Conservation (phyloP, 2,797 vertebrate genomes). For the Pseudochirops cupreus region DNA sequence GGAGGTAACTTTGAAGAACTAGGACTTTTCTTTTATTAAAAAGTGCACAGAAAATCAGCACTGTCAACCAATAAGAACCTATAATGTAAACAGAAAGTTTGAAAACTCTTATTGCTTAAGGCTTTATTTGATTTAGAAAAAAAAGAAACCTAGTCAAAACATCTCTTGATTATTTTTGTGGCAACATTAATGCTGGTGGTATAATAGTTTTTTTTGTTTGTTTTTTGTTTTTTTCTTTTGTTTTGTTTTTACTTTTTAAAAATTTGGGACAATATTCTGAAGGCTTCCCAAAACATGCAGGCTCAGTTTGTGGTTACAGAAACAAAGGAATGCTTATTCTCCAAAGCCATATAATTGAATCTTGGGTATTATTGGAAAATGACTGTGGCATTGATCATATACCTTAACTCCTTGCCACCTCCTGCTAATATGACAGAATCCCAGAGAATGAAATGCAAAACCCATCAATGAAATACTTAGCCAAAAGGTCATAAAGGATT, state of each 20-base stretch:
- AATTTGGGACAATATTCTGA: conserved; percentile 37
- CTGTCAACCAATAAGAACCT: conserved; percentile 68
- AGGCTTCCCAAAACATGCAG: conserved; percentile 28
- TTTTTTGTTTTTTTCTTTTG: neutral
- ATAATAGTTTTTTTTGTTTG: neutral
- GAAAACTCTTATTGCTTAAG: conserved; percentile 72
- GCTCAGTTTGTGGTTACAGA: conserved; percentile 41
- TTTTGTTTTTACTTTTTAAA: too few relatives aligned
- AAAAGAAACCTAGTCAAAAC: conserved; percentile 70
- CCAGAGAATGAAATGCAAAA: conserved; percentile 57
- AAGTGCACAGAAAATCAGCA: conserved; percentile 74
- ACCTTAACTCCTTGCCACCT: conserved; percentile 36
- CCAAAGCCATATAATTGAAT: conserved; percentile 3
- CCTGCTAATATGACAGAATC: conserved; percentile 48
- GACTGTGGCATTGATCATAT: neutral
- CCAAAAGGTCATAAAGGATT: neutral
- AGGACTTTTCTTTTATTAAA: conserved; percentile 65
- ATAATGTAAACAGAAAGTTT: conserved; percentile 70
- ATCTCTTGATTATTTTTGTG: conserved; percentile 57
- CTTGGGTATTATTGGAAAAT: conserved; percentile 30
- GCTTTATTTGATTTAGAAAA: conserved; percentile 77
- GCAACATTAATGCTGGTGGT: conserved; percentile 38
- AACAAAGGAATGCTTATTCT: conserved; percentile 51
- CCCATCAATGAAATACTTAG: conserved; percentile 44
- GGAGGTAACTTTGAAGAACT: conserved; percentile 60